phyloP scores from a whole-genome alignment of 1,140 invertebrate genomes.

The Lepidurus apus region DNA sequence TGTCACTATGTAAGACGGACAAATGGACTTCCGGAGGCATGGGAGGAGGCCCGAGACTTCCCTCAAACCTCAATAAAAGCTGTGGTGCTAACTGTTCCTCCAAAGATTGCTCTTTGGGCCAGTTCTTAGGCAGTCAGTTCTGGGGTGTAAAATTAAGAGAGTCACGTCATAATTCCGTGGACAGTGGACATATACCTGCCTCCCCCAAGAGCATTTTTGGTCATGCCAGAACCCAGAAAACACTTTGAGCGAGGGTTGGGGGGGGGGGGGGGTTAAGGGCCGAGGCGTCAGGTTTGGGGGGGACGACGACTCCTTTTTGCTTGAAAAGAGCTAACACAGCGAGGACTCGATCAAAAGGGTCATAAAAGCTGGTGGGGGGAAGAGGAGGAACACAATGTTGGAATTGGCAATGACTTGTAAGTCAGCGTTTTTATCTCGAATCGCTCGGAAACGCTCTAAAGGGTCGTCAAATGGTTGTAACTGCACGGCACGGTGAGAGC shows the following conservation, averaged over 20 bases:
- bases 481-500: neutral
- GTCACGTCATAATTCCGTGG: constrained; percentile 18
- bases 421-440: constrained; percentile 21
- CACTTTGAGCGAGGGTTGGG: neutral
- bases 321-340: constrained; percentile 7
- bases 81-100: neutral
- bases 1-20: constrained; percentile 18
- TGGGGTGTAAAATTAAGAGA: constrained; percentile 13
- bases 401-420: constrained; percentile 17
- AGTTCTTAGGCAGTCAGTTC: neutral
- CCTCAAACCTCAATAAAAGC: neutral
- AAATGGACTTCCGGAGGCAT: constrained; percentile 11
- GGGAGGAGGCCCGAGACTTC: neutral
- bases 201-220: neutral
- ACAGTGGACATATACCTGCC: neutral
- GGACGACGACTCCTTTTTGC: neutral
- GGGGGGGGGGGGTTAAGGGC: neutral
- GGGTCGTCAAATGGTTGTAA: constrained; percentile 14
- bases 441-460: constrained; percentile 6
- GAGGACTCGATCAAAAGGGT: constrained; percentile 21
- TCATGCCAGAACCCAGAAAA: neutral
- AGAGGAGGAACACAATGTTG: constrained; percentile 4
- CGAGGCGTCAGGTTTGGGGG: neutral
- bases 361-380: constrained; percentile 7
- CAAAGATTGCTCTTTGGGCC: neutral